Evolutionary conservation across 2,797 vertebrate genomes (phyloP), one percentile per base, ranked within the genome.

Genomic region (Tokudaia muenninki): DNA sequence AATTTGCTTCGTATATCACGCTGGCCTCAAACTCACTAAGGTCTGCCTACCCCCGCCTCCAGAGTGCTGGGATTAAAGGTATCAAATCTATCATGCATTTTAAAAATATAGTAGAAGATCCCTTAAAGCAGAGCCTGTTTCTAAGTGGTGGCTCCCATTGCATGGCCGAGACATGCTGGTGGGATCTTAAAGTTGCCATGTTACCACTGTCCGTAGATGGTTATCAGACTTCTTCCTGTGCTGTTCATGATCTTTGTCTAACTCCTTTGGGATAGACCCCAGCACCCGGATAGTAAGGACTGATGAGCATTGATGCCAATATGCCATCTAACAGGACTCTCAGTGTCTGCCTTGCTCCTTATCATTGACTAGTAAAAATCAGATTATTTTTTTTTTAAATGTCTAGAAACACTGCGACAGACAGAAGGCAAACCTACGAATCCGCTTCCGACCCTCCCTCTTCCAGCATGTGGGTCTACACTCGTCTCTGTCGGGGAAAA

Each of bases 401-500:
- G 9, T 94, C 92, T 98, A 99, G 99, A 99, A 99, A 99, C 99
- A 99, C 98, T 99, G 99, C 97, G 99, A 99, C 98, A 99, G 99
- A 67, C 99, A 99, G 98, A 99, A 99, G 98, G 99, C 99, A 72
- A 99, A 99, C 98, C 98, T 99, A 2, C 99, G 99, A 83, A 99
- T 99, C 96, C 99, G 99, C 47, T 99, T 99, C 98, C 99, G 99
- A 91, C 99, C 99, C 50, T 99, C 99, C 16, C 99, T 99, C 87
- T 99, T 99, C 98, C 99, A 99, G 91, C 99, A 99, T 2, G 99
- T 99, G 67, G 99, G 99, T 37, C 99, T 99, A 61, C 99, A 99
- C 98, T 99, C 99, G 12, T 99, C 99, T 82, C 98, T 99, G n/a
- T 99, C 99, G 77, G 99, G 99, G 95, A 99, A 99, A 98, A 99